These are phyloP conservation scores for Melieria omissa DNA, from an alignment of 2,888 invertebrate species.

Conservation along the genomic window DNA sequence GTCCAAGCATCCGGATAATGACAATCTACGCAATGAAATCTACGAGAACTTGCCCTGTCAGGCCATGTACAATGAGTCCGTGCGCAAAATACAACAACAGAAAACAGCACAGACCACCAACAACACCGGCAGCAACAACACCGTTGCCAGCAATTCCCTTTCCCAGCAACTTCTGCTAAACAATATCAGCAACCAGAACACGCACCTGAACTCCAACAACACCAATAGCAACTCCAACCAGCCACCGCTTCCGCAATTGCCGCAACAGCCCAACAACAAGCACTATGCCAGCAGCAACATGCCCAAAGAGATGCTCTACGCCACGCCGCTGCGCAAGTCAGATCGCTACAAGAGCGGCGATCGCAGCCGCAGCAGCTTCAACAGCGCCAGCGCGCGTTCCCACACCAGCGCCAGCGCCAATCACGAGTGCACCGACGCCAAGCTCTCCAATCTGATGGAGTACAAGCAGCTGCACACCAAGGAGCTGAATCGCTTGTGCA, in stretches of 20 bases:
- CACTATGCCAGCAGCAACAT: slow-evolving; percentile 47
- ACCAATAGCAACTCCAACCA: slow-evolving; percentile 44
- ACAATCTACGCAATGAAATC: slow-evolving; percentile 66
- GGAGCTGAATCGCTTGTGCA: slow-evolving; percentile 59
- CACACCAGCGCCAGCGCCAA: slow-evolving; percentile 40
- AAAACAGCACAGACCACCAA: slow-evolving; percentile 48
- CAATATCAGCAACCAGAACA: slow-evolving; percentile 57
- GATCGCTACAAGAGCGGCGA: slow-evolving; percentile 66
- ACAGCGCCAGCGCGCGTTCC: slow-evolving; percentile 39
- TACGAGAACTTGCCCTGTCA: slow-evolving; percentile 67
- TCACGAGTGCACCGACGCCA: slow-evolving; percentile 49
- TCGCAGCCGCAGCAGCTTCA: slow-evolving; percentile 58
- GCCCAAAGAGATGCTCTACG: slow-evolving; percentile 66
- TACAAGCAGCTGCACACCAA: slow-evolving; percentile 55
- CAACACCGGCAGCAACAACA: slow-evolving; percentile 41
- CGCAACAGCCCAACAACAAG: slow-evolving; percentile 35
- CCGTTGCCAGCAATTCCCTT: slow-evolving; percentile 49
- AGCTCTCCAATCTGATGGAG: slow-evolving; percentile 60
- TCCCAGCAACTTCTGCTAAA: slow-evolving; percentile 54
- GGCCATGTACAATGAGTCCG: slow-evolving; percentile 67
- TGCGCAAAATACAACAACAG: slow-evolving; percentile 65
- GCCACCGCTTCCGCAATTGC: slow-evolving; percentile 40
- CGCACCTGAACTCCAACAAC: slow-evolving; percentile 46
- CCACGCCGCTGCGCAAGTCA: slow-evolving; percentile 66
- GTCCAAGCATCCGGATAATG: slow-evolving; percentile 66